Evolutionary conservation across 2,888 invertebrate genomes (phyloP), one percentile per base, ranked within the genome.

Genomic region (Leptinotarsa juncta): DNA sequence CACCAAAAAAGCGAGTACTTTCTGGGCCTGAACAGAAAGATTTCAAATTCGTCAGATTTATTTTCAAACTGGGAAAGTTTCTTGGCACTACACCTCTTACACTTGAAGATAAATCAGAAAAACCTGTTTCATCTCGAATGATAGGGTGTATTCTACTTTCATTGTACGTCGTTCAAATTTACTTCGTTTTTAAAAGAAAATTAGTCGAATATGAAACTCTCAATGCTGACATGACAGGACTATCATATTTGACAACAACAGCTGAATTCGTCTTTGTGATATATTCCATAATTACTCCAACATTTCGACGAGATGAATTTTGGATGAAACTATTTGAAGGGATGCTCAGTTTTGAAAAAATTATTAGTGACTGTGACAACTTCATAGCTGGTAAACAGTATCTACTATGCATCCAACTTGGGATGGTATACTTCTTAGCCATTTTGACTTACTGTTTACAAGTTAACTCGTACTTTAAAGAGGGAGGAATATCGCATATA

Each of bases 191-290:
- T 1, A n/a, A 62, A 2, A 16, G 16, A 16, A 32, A 62, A 62
- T 7, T 62, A 16, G n/a, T 32, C 5, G 32, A 62, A 3, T 42
- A 12, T n/a, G 32, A 32, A 12, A 16, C 15, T 3, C 32, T 62
- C 7, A 26, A 26, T n/a, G 62, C 1, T 14, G 62, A 3, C 16
- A 69, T 69, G 20, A n/a, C 48, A 42, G 69, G 57, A 16, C 26
- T 69, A 42, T 57, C 48, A 48, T 69, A 57, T 48, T 42, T 57
- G 20, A 18, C 57, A 23, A 42, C 42, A 15, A 10, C 48, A 4
- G 57, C 69, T 20, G 69, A 69, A 23, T 57, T 69, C 20, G 1
- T 69, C 10, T 57, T 69, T 4, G 57, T 69, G 3, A 4, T 69
- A 18, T 69, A 69, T 18, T 69, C 57, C 23, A 16, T 69, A 20